These are phyloP conservation scores for Athene cunicularia DNA, from an alignment of 2,113 vertebrate genomes.

Conservation along the genomic window DNA sequence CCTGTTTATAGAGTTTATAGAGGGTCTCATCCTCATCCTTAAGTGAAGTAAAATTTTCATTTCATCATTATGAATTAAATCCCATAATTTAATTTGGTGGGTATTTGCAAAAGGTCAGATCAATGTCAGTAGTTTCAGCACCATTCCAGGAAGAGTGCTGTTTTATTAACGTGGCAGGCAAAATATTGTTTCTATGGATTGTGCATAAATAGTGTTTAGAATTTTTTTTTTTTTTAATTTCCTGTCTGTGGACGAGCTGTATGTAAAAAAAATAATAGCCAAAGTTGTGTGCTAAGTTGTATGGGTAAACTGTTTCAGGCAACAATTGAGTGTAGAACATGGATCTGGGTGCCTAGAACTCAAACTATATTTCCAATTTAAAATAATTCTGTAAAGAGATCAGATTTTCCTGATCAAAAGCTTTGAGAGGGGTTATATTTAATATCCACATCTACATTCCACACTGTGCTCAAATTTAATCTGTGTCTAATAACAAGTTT, in stretches of 20 bases:
- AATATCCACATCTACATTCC: conserved; percentile 51
- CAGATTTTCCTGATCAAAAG: conserved; percentile 56
- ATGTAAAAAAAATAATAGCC: not conserved
- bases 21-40: not conserved
- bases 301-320: not conserved
- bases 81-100: not conserved
- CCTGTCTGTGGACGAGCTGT: conserved; percentile 28
- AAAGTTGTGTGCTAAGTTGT: not conserved
- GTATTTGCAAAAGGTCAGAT: conserved; percentile 25
- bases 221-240: conserved; percentile 43
- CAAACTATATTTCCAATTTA: conserved; percentile 11
- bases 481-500: not conserved
- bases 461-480: not conserved
- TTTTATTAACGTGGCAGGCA: not conserved
- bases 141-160: not conserved
- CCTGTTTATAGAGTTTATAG: no score
- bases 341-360: not conserved
- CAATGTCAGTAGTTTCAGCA: not conserved
- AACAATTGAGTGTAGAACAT: not conserved
- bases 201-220: not conserved
- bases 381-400: conserved; percentile 23
- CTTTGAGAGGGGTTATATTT: conserved; percentile 24
- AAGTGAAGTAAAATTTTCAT: not conserved
- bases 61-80: not conserved
- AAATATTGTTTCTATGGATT: conserved; percentile 29